Base-by-base conservation (phyloP, 2,888 invertebrate species). In the Eristalis intricaria region DNA sequence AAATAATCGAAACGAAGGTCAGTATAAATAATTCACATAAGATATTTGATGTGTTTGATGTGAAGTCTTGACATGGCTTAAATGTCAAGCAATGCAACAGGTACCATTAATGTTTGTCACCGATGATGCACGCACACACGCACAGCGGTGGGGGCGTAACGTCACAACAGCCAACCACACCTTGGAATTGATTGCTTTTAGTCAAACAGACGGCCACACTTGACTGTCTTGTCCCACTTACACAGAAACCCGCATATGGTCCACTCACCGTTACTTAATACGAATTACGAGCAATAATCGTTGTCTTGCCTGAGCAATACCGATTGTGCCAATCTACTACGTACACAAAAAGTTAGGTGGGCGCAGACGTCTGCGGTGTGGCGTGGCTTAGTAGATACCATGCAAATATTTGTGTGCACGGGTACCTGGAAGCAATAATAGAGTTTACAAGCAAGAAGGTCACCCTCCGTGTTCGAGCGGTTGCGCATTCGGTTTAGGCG, bases 1-100 rank as follows among this genome's bases (percentile, higher is more conserved):
- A 93, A 2, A 2, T 13, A 11, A 77, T 89, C 32, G 90, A 90
- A 74, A 19, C 65, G 69, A 86, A 84, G 84, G 87, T 87, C 26
- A 84, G 84, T 84, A 77, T 19, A 73, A 32, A 35, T 64, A 32
- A 35, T 64, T 29, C 35, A 22, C 19, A 8, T 19, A 35, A 64
- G 26, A 23, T 26, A 19, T 50, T 8, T 19, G 19, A 19, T 50
- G n/a, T 11, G 22, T 50, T 8, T 19, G 19, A 19, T 50, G n/a
- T 11, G 22, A n/a, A n/a, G n/a, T n/a, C n/a, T 50, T 8, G 11
- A 15, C 22, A 40, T 7, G 60, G 8, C 58, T 43, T 66, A 66
- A 73, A 71, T 79, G 65, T 74, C 74, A 74, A 56, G 50, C 68
- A 68, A 32, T 43, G 7, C 26, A 40, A 29, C 79, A 79, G 35